Base-by-base conservation (phyloP, 2,113 vertebrate species). In the Phaetusa simplex region DNA sequence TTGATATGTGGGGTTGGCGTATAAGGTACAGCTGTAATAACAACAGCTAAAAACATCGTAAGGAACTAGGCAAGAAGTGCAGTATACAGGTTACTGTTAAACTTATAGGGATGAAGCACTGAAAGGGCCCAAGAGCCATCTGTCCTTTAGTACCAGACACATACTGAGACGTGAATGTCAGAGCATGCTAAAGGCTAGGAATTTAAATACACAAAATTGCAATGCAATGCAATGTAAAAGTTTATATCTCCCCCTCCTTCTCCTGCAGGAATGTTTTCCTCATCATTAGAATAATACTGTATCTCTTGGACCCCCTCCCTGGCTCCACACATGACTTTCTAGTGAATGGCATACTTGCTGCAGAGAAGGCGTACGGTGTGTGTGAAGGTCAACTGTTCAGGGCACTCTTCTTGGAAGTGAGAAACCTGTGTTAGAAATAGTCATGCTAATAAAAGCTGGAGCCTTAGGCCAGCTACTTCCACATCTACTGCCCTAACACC, bases 11-110 rank as follows among this genome's bases (percentile, higher is more conserved):
- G 21, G 3, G 6, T 79, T 76, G 19, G 10, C 7, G 14, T 87
- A 61, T 64, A 85, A 85, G 11, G 14, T 69, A 73, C 70, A 94
- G 43, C 56, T 95, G 65, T 61, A 87, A 82, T 69, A 94, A 82
- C 71, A 69, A 30, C 16, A 59, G 32, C 20, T 76, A 64, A 78
- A 88, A 91, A 40, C 34, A 66, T 43, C 56, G 58, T 38, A 70
- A 70, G 42, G 34, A 92, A 27, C 40, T 58, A 70, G 22, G 34
- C 55, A 93, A 53, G 27, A 88, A 61, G 9, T 7, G 20, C 21
- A 26, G 8, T 49, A 20, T 47, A 64, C 17, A 89, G 34, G 27
- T 55, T 62, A n/a, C 36, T 49, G 23, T 18, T 72, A 40, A 74
- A 65, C 9, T 82, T 36, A 47, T 0, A 71, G 26, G 18, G n/a